A percentile compares a stretch with the other conserved stretches of the same genome.
These are phyloP conservation scores for Mesorhabditis spiculigera DNA, from an alignment of 2,888 invertebrate species.

Conservation along the genomic window DNA sequence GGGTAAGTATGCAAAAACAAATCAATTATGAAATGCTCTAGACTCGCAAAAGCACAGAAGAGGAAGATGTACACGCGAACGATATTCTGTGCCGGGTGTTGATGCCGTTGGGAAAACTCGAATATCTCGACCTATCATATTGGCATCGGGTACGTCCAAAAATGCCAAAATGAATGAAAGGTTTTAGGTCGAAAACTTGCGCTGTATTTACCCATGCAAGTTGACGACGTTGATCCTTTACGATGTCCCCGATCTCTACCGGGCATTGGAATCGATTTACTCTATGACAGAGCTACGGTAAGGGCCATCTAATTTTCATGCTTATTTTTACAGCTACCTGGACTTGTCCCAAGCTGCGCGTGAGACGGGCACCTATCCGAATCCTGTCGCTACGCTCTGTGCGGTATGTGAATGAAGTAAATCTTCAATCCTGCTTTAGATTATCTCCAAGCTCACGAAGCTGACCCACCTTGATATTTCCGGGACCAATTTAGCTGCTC, in stretches of 20 bases:
- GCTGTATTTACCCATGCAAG: slow-evolving; percentile 69
- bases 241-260: slow-evolving; percentile 72
- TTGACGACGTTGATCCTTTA: slow-evolving; percentile 76
- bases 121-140: slow-evolving; percentile 43
- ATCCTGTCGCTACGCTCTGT: slow-evolving; percentile 70
- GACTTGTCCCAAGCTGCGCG: slow-evolving; percentile 73
- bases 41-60: slow-evolving; percentile 14
- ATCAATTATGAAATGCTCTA: slow-evolving; percentile 4
- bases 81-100: slow-evolving; percentile 34
- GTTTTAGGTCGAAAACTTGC: slow-evolving; percentile 66
- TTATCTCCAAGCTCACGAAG: slow-evolving; percentile 74
- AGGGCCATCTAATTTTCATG: neutral
- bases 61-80: slow-evolving; percentile 28
- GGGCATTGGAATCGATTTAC: slow-evolving; percentile 62
- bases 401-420: too few relatives aligned
- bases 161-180: neutral
- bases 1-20: slow-evolving; percentile 8
- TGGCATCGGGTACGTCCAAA: slow-evolving; percentile 36
- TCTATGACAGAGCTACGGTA: slow-evolving; percentile 64
- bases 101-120: slow-evolving; percentile 29
- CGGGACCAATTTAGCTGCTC: slow-evolving; percentile 87
- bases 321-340: slow-evolving; percentile 66
- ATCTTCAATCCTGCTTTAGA: slow-evolving; percentile 64
- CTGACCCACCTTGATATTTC: slow-evolving; percentile 86
- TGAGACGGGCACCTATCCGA: slow-evolving; percentile 72